Percentiles rank a stretch among this genome's conserved stretches.
These are phyloP conservation scores for Lagopus muta DNA, from an alignment of 2,113 vertebrate species.

Conservation along the genomic window DNA sequence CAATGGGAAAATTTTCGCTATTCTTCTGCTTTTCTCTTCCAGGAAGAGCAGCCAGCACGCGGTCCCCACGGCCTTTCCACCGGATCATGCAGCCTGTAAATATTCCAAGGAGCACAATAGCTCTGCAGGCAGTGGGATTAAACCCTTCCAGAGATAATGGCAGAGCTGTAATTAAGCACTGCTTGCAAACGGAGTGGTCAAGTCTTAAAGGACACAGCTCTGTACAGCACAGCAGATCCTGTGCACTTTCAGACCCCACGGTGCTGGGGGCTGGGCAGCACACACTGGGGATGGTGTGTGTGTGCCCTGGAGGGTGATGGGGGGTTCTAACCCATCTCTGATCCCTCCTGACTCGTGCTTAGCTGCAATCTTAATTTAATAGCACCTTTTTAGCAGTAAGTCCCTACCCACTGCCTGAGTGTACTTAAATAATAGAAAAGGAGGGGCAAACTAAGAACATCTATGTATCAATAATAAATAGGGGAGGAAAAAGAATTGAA, in stretches of 20 bases:
- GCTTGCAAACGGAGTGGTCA: neutral
- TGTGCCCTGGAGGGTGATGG: neutral
- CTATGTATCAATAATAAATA: neutral
- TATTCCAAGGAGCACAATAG: neutral
- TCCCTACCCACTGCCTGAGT: rapidly evolving
- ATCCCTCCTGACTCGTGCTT: neutral
- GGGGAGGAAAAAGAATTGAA: neutral
- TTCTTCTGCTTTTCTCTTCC: neutral
- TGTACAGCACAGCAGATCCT: neutral
- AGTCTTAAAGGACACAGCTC: rapidly evolving
- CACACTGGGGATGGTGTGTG: rapidly evolving
- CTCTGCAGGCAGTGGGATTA: neutral
- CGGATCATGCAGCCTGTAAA: rapidly evolving
- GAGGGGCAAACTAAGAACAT: neutral
- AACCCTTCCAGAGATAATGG: neutral
- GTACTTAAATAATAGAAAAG: neutral
- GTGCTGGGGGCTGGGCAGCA: neutral
- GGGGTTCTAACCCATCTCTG: neutral
- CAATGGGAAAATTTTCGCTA: neutral
- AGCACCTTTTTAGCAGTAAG: neutral
- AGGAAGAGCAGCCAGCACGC: neutral
- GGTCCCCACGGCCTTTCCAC: neutral
- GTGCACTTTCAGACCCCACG: rapidly evolving
- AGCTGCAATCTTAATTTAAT: neutral
- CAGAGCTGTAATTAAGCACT: neutral